Conservation (phyloP, 2,888 invertebrate species). For the Arge pagana region DNA sequence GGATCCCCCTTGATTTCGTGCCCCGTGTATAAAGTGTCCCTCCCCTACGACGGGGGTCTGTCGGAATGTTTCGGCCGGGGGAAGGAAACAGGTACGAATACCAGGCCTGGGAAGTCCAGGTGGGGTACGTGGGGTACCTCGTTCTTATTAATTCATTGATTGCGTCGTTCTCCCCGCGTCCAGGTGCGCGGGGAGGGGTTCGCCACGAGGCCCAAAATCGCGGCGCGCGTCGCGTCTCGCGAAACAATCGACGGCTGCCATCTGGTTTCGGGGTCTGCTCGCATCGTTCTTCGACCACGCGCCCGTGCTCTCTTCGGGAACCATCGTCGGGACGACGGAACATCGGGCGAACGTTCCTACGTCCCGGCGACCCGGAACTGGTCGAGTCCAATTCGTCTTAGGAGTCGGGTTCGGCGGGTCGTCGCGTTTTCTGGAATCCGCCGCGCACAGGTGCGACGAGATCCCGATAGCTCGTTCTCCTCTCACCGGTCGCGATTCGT, state of each 20-base stretch:
- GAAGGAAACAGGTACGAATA: constrained; percentile 2
- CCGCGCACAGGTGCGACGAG: too few species aligned
- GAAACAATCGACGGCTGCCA: constrained; percentile 8
- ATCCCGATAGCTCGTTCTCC: too few species aligned
- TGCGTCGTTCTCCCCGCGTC: constrained; percentile 5
- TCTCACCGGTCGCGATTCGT: too few species aligned
- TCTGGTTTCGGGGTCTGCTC: constrained; percentile 7
- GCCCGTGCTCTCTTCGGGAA: too few species aligned
- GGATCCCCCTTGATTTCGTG: constrained; percentile 25
- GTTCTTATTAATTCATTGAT: constrained; percentile 19
- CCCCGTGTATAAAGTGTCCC: background rate
- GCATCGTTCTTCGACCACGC: too few species aligned
- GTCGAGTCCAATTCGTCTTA: too few species aligned
- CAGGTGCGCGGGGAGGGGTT: constrained; percentile 1
- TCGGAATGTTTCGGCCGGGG: constrained; percentile 22
- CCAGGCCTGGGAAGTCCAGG: constrained; percentile 8
- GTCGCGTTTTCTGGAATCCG: too few species aligned
- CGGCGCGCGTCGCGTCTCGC: constrained; percentile 10
- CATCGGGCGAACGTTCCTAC: too few species aligned
- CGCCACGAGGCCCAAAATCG: background rate
- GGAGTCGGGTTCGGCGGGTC: too few species aligned
- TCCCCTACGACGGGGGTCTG: background rate
- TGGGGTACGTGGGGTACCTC: constrained; percentile 13
- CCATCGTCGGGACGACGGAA: too few species aligned
- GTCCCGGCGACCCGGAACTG: too few species aligned